Percentiles rank a stretch among this genome's conserved stretches.
Conservation (phyloP, 64 coral and sea anemone species). For the Montipora sp. region DNA sequence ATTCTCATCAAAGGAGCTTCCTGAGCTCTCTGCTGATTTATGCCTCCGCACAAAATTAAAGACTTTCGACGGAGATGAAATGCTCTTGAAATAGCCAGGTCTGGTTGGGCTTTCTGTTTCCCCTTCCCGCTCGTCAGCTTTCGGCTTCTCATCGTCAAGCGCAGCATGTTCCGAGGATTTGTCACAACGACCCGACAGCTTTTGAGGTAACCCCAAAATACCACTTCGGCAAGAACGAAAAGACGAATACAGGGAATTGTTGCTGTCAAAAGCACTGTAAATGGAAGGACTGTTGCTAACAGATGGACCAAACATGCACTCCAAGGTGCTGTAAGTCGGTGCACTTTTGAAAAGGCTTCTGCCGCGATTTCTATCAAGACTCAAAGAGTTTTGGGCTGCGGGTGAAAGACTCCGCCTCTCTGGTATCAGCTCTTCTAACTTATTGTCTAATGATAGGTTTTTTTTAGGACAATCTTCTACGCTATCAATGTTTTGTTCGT, state of each 20-base stretch:
- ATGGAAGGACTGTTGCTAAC: neutral
- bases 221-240: constrained; percentile 7
- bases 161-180: neutral
- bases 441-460: constrained; percentile 30
- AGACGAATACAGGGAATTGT: constrained; percentile 15
- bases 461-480: neutral
- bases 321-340: constrained; percentile 22
- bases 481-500: neutral
- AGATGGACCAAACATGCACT: constrained; percentile 59
- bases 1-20: neutral
- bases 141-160: neutral
- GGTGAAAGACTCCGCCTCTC: constrained; percentile 39
- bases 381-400: constrained; percentile 54
- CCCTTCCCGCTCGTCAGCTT: neutral
- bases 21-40: neutral
- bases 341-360: constrained; percentile 47
- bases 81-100: constrained; percentile 16
- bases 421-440: constrained; percentile 42
- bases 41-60: neutral
- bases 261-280: constrained; percentile 22
- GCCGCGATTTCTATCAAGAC: constrained; percentile 37
- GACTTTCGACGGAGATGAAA: constrained; percentile 35
- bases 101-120: neutral
- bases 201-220: neutral
- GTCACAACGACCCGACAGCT: neutral